A percentile compares a stretch with the other conserved stretches of the same genome.
phyloP scores from a whole-genome alignment of 1,140 invertebrate genomes.

The Oscheius sp. region DNA sequence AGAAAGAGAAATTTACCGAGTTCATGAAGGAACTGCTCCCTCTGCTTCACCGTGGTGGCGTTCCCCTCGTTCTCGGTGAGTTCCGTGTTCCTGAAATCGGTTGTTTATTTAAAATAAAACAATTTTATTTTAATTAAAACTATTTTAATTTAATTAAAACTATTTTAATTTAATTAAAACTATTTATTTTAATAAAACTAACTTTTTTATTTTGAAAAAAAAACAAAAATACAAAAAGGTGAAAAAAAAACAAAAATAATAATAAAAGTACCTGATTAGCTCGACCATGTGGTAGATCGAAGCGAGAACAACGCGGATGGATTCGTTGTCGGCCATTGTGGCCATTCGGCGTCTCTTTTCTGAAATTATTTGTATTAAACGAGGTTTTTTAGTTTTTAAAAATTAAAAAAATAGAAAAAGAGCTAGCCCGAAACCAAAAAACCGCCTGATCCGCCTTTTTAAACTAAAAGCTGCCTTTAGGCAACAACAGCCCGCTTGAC shows the following conservation, averaged over 20 bases:
- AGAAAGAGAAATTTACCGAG: constrained; percentile 39
- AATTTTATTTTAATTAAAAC: constrained; percentile 40
- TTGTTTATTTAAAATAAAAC: constrained; percentile 14
- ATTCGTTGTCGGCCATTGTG: constrained; percentile 58
- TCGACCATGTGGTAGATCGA: constrained; percentile 59
- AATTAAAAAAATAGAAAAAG: background rate
- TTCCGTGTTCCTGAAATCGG: constrained; percentile 16
- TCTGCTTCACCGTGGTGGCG: constrained; percentile 32
- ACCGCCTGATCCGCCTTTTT: no score
- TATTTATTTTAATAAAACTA: no score
- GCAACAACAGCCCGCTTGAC: no score
- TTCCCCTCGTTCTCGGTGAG: constrained; percentile 10
- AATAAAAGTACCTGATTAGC: no score
- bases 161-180: no score
- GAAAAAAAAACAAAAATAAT: no score
- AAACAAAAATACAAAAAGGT: no score
- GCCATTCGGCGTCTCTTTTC: constrained; percentile 28
- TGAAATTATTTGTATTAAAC: background rate
- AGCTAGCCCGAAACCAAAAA: background rate
- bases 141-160: no score
- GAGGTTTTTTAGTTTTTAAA: background rate
- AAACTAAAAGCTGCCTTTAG: no score
- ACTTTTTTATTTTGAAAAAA: no score
- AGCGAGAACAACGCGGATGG: constrained; percentile 47
- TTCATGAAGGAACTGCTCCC: constrained; percentile 48